Evolutionary conservation across 2,797 vertebrate genomes (phyloP).

Genomic region (Coccyzus lansbergi): DNA sequence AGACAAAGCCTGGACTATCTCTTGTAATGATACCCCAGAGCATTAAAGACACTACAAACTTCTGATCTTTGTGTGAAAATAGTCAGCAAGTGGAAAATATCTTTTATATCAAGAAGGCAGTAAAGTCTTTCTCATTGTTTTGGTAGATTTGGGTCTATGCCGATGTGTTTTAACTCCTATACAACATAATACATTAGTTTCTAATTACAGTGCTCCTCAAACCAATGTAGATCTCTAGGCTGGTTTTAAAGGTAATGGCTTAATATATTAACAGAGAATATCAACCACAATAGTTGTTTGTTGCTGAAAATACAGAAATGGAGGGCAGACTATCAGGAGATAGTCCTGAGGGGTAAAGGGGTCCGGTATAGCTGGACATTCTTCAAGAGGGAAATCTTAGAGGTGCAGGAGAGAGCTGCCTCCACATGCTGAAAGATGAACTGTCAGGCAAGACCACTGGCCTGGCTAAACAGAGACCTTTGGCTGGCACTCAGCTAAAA

Average conservation of each 20-base stretch:
- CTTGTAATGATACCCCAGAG: neutral
- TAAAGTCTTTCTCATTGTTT: neutral
- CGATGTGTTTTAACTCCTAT: neutral
- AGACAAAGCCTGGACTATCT: neutral
- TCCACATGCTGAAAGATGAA: no score
- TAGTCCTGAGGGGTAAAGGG: no score
- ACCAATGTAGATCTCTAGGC: neutral
- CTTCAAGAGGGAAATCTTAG: no score
- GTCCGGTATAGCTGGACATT: no score
- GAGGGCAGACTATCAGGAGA: no score
- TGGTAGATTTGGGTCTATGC: neutral
- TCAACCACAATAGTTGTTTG: neutral
- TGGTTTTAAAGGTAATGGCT: neutral
- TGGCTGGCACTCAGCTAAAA: no score
- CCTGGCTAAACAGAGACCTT: no score
- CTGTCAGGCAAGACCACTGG: no score
- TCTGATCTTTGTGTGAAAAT: neutral
- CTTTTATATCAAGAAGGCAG: neutral
- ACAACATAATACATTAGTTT: neutral
- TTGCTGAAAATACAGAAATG: neutral
- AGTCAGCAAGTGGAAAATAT: neutral
- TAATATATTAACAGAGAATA: neutral
- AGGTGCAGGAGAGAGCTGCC: no score
- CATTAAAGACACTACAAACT: neutral
- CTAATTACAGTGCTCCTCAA: neutral